Evolutionary conservation across 2,113 vertebrate species (phyloP), one percentile per base, ranked within the genome.

Genomic region (Hemiprocne comata): DNA sequence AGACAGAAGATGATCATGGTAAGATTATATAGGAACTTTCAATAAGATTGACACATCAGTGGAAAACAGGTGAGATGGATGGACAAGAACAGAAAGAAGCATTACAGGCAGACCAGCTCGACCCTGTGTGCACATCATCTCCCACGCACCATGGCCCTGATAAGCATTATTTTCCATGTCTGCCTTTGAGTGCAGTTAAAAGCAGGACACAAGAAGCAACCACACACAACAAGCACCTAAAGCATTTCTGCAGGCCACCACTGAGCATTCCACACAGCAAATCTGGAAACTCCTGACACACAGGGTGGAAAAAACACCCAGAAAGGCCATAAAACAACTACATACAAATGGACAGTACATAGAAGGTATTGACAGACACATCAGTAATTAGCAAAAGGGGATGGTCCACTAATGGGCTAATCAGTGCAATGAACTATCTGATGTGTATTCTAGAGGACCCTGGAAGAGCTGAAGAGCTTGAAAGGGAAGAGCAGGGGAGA

Each of bases 401-500:
- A 69, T 5, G 28, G 79, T 66, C 85, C 82, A 75, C 46, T 67
- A 72, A 75, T 2, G 5, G 57, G 54, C 70, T 87, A 34, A 94
- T 85, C 70, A 76, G 75, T 48, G 74, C 72, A 51, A 81, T 21
- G 66, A 89, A 75, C 64, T 70, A 74, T 67, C 87, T n/a, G 4
- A 74, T 73, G 84, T 36, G 44, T 79, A 76, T 93, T 93, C 84
- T 36, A 70, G 72, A 85, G 86, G 61, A 90, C 75, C 53, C 70
- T 25, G 53, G 55, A 89, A 79, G 64, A 77, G 36, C 73, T 50
- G 67, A 72, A 84, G 89, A 77, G 83, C 85, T 88, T 95, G 95
- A 92, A 96, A 94, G 70, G 73, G 70, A 93, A 94, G 87, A 92
- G 76, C 75, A 92, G 75, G 15, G 69, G 83, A 94, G 80, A 91